Evolutionary conservation across 2,888 invertebrate genomes (phyloP), one percentile per base, ranked within the genome.

Genomic region (Polymixis flavicincta): DNA sequence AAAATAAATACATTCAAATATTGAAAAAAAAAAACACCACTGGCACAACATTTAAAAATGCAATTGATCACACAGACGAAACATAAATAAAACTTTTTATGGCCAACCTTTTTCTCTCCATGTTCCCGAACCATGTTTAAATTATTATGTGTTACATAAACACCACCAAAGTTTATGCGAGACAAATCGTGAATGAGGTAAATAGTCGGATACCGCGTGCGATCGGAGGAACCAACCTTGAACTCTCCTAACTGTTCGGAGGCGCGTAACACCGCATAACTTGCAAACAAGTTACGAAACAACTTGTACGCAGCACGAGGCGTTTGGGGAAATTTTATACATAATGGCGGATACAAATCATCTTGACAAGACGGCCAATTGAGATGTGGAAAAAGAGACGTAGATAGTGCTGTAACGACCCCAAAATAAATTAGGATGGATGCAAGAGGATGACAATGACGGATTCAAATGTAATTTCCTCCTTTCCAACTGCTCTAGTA

Each of bases 61-160:
- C 19, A 59, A 61, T 65, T 54, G 17, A 69, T 42, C 55, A 77
- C 75, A 71, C 2, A 25, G 22, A 72, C 50, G 9, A 19, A 59
- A 52, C 42, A 32, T 60, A 67, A 55, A 65, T 37, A 66, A 71
- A 72, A 68, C 14, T 60, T 45, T 70, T 68, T 59, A 17, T 76
- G 73, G 80, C 89, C 48, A 73, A 91, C 92, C 92, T 92, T 91
- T 76, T 83, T 85, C 67, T 92, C 92, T 11, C 84, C 87, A 52
- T 89, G 85, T 74, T 90, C 89, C 55, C 90, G 89, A 81, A 85
- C 80, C 90, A 91, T 91, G 83, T 80, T 88, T 70, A 64, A 45
- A 75, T 64, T 68, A 61, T 57, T 37, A 70, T 54, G n/a, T 37
- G 25, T 80, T 52, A 54, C 60, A 55, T 78, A 81, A 70, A 86